phyloP scores from a whole-genome alignment of 2,888 invertebrate species.

The Apamea crenata region DNA sequence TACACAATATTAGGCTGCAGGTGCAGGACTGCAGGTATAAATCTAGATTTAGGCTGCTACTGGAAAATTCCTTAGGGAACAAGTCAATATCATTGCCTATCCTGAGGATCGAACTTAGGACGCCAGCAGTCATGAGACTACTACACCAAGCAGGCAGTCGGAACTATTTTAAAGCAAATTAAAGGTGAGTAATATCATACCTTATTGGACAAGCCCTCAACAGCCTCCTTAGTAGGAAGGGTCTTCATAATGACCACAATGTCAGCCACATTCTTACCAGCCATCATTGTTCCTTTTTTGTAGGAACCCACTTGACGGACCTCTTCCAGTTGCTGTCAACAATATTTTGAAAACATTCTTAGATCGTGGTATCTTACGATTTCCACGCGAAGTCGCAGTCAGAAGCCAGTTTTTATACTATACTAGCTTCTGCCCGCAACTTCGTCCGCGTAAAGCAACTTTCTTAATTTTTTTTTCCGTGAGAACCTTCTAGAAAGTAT shows the following conservation, averaged over 20 bases:
- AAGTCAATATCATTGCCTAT: neutral
- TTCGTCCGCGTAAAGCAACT: no score
- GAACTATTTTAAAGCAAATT: neutral
- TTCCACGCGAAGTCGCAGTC: no score
- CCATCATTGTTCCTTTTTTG: constrained; percentile 99
- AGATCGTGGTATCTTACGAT: no score
- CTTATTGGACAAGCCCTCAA: constrained; percentile 97
- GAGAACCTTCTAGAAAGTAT: no score
- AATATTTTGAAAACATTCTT: constrained; percentile 19
- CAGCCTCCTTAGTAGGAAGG: constrained; percentile 98
- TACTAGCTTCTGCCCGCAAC: no score
- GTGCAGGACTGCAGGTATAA: neutral
- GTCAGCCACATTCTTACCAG: constrained; percentile 98
- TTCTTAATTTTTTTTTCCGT: no score
- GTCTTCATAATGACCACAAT: constrained; percentile 99
- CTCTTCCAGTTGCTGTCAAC: constrained; percentile 91
- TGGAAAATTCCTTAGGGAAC: neutral
- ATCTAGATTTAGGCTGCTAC: neutral
- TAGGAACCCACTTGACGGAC: constrained; percentile 99
- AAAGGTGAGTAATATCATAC: constrained; percentile 78
- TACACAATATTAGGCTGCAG: no score
- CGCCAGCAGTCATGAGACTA: no score
- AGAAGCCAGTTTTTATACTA: no score
- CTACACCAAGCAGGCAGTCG: neutral
- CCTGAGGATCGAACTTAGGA: neutral